These are phyloP conservation scores for Theretra japonica DNA, from an alignment of 2,888 invertebrate genomes.

Conservation along the genomic window DNA sequence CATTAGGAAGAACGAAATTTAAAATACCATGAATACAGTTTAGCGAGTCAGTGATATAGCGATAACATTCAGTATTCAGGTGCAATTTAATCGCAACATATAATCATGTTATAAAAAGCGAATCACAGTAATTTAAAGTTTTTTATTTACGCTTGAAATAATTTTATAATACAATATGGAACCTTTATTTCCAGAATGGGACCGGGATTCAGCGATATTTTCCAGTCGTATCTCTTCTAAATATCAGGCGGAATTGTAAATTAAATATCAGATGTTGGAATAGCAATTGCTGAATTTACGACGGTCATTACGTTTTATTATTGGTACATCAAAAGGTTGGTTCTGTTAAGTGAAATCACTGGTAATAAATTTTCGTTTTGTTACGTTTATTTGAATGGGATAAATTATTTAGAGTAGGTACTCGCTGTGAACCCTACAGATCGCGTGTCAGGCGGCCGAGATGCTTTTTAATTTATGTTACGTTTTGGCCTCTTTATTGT, in stretches of 20 bases:
- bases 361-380: slow-evolving; percentile 33
- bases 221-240: neutral
- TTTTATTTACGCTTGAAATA: too few species aligned
- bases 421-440: slow-evolving; percentile 1
- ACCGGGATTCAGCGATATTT: too few species aligned
- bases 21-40: too few species aligned
- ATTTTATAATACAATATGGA: too few species aligned
- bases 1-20: too few species aligned
- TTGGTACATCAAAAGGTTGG: slow-evolving; percentile 44
- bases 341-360: slow-evolving; percentile 39
- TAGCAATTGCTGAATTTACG: slow-evolving; percentile 38
- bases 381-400: slow-evolving; percentile 30
- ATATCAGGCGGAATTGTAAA: neutral
- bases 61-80: too few species aligned
- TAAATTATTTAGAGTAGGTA: slow-evolving; percentile 28
- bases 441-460: neutral
- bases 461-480: slow-evolving; percentile 7
- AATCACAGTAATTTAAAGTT: too few species aligned
- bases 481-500: too few species aligned
- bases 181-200: too few species aligned
- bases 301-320: slow-evolving; percentile 43
- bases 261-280: neutral
- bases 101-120: too few species aligned
- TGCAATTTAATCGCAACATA: too few species aligned
- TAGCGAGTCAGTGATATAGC: too few species aligned